phyloP scores from a whole-genome alignment of 2,797 vertebrate species.

The Pseudopleuronectes americanus region DNA sequence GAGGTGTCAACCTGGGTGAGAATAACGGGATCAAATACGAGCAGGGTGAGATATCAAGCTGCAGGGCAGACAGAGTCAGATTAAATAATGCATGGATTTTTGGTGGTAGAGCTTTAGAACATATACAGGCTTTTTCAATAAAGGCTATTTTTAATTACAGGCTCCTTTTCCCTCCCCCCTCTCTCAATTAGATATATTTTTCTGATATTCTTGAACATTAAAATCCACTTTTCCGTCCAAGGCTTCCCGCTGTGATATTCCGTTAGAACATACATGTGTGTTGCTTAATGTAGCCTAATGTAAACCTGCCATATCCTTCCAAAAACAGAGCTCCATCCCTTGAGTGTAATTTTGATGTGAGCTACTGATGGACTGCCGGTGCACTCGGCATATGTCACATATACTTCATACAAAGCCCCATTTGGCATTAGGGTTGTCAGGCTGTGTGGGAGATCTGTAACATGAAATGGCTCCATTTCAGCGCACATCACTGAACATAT shows the following conservation, averaged over 20 bases:
- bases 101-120: constrained; percentile 59
- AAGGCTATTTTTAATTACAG: constrained; percentile 58
- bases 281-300: constrained; percentile 51
- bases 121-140: constrained; percentile 57
- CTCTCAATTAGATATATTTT: constrained; percentile 56
- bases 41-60: constrained; percentile 66
- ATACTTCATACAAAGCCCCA: constrained; percentile 70
- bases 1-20: constrained; percentile 73
- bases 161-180: constrained; percentile 30
- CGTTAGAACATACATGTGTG: constrained; percentile 39
- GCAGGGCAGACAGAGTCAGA: constrained; percentile 69
- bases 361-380: constrained; percentile 66
- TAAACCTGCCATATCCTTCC: constrained; percentile 58
- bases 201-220: constrained; percentile 45
- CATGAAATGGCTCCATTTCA: constrained; percentile 81
- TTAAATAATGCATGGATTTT: constrained; percentile 72
- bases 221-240: constrained; percentile 42
- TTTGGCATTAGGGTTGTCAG: constrained; percentile 73
- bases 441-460: constrained; percentile 78
- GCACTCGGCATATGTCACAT: constrained; percentile 69
- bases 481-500: constrained; percentile 77
- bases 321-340: constrained; percentile 53
- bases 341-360: constrained; percentile 70
- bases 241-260: constrained; percentile 56
- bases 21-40: constrained; percentile 69